Conservation (phyloP, 2,113 vertebrate genomes). For the Notothenia rossii region DNA sequence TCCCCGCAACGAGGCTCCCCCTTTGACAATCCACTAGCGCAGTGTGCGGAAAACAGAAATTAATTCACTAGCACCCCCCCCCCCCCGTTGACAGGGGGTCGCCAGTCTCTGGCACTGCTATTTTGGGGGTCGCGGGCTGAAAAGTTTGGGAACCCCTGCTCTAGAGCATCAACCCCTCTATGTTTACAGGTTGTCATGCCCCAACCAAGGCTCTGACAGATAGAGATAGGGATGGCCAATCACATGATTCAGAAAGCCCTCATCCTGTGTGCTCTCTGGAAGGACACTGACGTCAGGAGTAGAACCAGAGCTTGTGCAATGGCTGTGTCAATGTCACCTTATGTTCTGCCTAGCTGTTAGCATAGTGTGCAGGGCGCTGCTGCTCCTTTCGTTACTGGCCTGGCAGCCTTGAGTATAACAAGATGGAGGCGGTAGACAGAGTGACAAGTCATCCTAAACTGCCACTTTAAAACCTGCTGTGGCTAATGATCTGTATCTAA, state of each 20-base stretch:
- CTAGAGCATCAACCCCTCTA: slow-evolving; percentile 61
- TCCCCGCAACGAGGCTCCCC: too few species aligned
- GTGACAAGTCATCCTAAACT: slow-evolving; percentile 76
- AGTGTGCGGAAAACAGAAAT: too few species aligned
- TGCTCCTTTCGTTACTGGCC: slow-evolving; percentile 61
- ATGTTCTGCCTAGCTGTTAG: slow-evolving; percentile 78
- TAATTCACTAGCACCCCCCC: too few species aligned
- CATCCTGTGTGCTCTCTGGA: slow-evolving; percentile 51
- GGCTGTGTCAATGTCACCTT: slow-evolving; percentile 82
- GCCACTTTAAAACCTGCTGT: slow-evolving; percentile 76
- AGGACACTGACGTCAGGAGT: slow-evolving; percentile 77
- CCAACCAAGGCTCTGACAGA: slow-evolving; percentile 65
- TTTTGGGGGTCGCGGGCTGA: too few species aligned
- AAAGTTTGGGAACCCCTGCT: background rate
- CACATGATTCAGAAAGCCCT: slow-evolving; percentile 67
- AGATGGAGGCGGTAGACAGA: slow-evolving; percentile 70
- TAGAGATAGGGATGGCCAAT: slow-evolving; percentile 67
- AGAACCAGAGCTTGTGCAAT: slow-evolving; percentile 67
- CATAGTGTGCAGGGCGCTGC: slow-evolving; percentile 48
- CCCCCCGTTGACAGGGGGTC: too few species aligned
- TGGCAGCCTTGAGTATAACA: slow-evolving; percentile 68
- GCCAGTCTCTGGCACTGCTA: too few species aligned
- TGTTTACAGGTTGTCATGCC: slow-evolving; percentile 48
- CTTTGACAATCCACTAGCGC: too few species aligned
- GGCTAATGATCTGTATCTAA: slow-evolving; percentile 74